phyloP scores from a whole-genome alignment of 2,888 invertebrate species.

The Podabrus alpinus region DNA sequence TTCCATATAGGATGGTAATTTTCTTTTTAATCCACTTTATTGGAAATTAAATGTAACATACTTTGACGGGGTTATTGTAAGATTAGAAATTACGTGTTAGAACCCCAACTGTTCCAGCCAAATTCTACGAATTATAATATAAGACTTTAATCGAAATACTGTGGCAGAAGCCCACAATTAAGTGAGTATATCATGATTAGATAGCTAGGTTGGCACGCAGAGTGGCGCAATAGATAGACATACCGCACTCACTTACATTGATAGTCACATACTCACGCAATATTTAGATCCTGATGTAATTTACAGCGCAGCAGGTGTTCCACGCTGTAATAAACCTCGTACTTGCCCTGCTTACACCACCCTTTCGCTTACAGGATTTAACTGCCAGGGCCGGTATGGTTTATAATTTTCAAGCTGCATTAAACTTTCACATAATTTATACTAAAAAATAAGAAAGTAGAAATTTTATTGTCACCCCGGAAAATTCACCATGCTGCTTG shows the following conservation, averaged over 20 bases:
- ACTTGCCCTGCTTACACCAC: constrained; percentile 23
- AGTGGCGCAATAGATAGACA: constrained; percentile 24
- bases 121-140: constrained; percentile 28
- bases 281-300: constrained; percentile 50
- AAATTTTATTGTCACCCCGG: background rate
- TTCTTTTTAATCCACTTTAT: background rate
- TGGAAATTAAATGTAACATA: background rate
- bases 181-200: constrained; percentile 26
- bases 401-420: constrained; percentile 3
- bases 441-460: background rate
- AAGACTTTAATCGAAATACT: constrained; percentile 20
- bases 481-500: background rate
- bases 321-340: constrained; percentile 41
- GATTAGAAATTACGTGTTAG: background rate
- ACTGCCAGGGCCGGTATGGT: constrained; percentile 4
- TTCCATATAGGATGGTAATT: background rate
- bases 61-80: background rate
- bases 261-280: constrained; percentile 51
- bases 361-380: constrained; percentile 9
- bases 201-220: constrained; percentile 23
- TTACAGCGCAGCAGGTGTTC: constrained; percentile 51
- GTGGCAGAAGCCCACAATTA: constrained; percentile 27
- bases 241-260: constrained; percentile 31
- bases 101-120: background rate
- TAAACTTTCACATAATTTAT: constrained; percentile 4